Conservation (phyloP, 2,797 vertebrate genomes). For the Tenualosa thibaudeaui region DNA sequence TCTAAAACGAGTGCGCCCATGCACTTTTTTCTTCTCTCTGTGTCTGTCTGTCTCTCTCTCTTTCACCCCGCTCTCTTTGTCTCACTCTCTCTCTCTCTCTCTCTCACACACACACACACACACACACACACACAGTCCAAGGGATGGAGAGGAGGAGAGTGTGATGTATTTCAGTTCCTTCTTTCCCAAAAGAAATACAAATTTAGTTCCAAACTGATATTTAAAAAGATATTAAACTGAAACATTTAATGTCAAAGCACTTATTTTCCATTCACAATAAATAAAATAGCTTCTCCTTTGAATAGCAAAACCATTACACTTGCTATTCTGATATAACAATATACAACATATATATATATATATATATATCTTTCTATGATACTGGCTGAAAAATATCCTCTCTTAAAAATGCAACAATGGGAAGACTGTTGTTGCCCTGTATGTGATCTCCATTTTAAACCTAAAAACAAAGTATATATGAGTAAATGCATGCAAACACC, state of each 20-base stretch:
- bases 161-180: not conserved
- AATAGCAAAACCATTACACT: not conserved
- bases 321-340: no score
- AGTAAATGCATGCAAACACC: not conserved
- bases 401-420: not conserved
- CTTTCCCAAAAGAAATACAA: not conserved
- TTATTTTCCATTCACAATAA: not conserved
- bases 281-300: not conserved
- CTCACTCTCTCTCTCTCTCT: not conserved
- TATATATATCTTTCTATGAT: no score
- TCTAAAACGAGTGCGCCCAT: not conserved
- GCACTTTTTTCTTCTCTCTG: not conserved
- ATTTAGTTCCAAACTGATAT: no score
- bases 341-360: no score
- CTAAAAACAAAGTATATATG: not conserved
- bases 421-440: not conserved
- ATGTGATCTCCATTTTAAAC: not conserved
- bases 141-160: not conserved
- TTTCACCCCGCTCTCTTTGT: no score
- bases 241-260: not conserved
- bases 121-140: not conserved
- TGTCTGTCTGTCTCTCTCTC: not conserved
- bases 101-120: conserved; percentile 11
- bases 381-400: not conserved
- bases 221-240: no score